Base-by-base conservation (phyloP, 2,113 vertebrate species). In the Athene noctua region DNA sequence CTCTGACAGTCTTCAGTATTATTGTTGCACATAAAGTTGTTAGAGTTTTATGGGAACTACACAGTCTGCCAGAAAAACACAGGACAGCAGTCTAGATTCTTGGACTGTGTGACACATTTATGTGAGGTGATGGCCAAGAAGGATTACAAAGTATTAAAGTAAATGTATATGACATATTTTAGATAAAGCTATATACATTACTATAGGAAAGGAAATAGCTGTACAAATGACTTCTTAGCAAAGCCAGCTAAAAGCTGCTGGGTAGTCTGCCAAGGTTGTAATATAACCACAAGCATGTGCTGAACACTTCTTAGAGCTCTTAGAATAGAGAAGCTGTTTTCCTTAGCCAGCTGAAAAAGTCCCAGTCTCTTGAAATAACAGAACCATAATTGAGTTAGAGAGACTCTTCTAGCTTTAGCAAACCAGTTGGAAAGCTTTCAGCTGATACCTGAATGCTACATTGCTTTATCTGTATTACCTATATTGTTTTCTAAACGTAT, bases 211-310 rank as follows among this genome's bases (percentile, higher is more conserved):
- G 92, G 94, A 94, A 96, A 82, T 88, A 91, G 81, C 74, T 88
- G 36, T 94, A 96, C 83, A 92, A 91, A 97, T 95, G 6, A 94
- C 83, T 92, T 75, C 83, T 91, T 44, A 97, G 96, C 47, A 95
- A 91, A 86, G 92, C 61, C 90, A 95, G 87, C 15, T 54, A 81
- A 92, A 94, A 96, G 84, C 78, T 96, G 75, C 81, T 83, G 63
- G 74, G 49, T 96, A 87, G 70, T 86, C 61, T 97, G 85, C 94
- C 95, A 95, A 95, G 36, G 78, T 10, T 94, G 78, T 78, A 97
- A 89, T 77, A 92, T 62, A 96, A 96, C 86, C 89, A 79, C 77
- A 92, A 94, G 83, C 94, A 91, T 80, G 68, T 87, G 85, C 85
- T 94, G 88, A 92, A 82, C 91, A 82, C 95, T 95, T 95, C 86